These are phyloP conservation scores for Anneissia japonica DNA, from an alignment of 35 echinoderm and acorn worm genomes.

Conservation along the genomic window DNA sequence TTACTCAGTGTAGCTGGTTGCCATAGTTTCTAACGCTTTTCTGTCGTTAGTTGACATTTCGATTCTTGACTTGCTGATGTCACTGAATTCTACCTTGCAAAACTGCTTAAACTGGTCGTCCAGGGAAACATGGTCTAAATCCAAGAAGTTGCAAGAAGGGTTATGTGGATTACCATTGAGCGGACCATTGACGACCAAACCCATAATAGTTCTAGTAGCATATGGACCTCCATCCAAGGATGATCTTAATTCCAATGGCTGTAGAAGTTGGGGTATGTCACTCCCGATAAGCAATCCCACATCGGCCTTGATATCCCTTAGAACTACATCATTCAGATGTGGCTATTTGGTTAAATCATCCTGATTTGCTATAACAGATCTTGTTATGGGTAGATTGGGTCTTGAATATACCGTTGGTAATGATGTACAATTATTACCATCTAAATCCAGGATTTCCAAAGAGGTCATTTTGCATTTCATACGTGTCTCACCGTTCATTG, in stretches of 20 bases:
- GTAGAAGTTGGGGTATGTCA: not conserved
- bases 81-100: not conserved
- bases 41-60: slow-evolving; percentile 24
- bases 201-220: not conserved
- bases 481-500: not conserved
- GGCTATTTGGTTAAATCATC: not conserved
- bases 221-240: not conserved
- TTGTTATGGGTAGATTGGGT: not conserved
- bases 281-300: not conserved
- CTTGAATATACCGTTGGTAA: not conserved
- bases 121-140: too few species aligned
- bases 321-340: not conserved
- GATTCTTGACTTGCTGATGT: not conserved
- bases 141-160: not conserved
- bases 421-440: not conserved
- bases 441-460: not conserved
- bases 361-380: not conserved
- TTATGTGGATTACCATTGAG: not conserved
- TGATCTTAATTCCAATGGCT: not conserved
- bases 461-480: not conserved
- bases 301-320: not conserved
- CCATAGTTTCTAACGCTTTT: not conserved
- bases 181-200: not conserved
- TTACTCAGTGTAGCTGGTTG: not conserved
- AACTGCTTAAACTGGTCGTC: too few species aligned